Percentiles rank a stretch among this genome's conserved stretches.
These are phyloP conservation scores for Ceyx erithaca DNA, from an alignment of 2,797 vertebrate genomes.

Conservation along the genomic window DNA sequence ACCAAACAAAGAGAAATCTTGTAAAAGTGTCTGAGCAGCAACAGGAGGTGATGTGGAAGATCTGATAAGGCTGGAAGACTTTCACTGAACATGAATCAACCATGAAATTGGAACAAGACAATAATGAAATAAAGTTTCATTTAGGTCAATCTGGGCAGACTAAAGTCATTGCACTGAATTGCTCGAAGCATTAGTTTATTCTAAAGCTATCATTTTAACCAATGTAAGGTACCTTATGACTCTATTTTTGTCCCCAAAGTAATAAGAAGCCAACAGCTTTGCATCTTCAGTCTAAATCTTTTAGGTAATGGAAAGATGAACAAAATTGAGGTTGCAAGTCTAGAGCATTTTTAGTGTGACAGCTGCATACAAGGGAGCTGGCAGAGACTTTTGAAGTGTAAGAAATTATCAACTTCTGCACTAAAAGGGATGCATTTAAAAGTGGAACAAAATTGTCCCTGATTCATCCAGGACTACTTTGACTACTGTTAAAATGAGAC, in stretches of 20 bases:
- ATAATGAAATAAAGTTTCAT: background rate
- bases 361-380: background rate
- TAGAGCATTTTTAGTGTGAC: background rate
- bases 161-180: background rate
- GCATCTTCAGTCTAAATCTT: background rate
- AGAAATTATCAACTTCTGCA: background rate
- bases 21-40: background rate
- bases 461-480: background rate
- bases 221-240: background rate
- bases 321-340: background rate
- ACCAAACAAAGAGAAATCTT: background rate
- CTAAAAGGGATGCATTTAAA: background rate
- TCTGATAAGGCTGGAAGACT: background rate
- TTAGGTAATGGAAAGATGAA: background rate
- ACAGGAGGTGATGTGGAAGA: background rate
- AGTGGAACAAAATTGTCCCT: background rate
- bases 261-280: background rate
- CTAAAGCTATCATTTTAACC: background rate
- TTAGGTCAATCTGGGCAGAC: conserved; percentile 3
- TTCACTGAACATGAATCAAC: background rate
- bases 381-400: background rate
- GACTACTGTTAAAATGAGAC: background rate
- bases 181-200: conserved; percentile 4
- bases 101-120: conserved; percentile 5
- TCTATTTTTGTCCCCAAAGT: background rate